phyloP scores from a whole-genome alignment of 2,888 invertebrate genomes.

The Eubasilissa splendida region DNA sequence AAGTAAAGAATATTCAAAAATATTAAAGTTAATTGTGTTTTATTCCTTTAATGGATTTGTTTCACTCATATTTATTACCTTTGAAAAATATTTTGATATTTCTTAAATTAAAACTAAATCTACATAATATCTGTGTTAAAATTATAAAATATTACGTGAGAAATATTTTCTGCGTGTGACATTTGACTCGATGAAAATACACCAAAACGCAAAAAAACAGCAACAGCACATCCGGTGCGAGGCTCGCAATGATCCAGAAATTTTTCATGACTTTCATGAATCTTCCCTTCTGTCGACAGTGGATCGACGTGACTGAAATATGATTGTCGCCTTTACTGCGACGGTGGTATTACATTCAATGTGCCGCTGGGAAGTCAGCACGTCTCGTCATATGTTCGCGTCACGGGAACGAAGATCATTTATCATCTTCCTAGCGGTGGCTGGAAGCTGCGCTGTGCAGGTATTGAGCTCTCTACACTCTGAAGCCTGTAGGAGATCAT shows the following conservation, averaged over 20 bases:
- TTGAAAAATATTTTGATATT: no score
- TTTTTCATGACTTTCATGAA: conserved; percentile 13
- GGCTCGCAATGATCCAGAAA: conserved; percentile 18
- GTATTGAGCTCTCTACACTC: no score
- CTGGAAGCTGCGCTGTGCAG: no score
- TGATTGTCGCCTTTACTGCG: conserved; percentile 16
- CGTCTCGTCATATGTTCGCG: conserved; percentile 37
- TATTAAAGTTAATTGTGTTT: no score
- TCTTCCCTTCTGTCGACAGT: conserved; percentile 2
- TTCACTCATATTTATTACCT: no score
- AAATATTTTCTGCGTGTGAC: background rate
- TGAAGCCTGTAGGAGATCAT: no score
- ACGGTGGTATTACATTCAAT: conserved; percentile 39
- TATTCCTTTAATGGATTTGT: no score
- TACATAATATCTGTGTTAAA: no score
- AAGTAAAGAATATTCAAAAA: no score
- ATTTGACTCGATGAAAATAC: background rate
- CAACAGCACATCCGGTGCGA: conserved; percentile 18
- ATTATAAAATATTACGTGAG: no score
- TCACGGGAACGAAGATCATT: conserved; percentile 20
- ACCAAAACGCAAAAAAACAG: conserved; percentile 5
- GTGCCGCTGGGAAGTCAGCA: conserved; percentile 40
- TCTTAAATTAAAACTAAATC: no score
- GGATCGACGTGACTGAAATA: conserved; percentile 49
- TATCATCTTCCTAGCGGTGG: conserved; percentile 33